Evolutionary conservation across 2,113 vertebrate genomes (phyloP).

Genomic region (Carassius gibelio): DNA sequence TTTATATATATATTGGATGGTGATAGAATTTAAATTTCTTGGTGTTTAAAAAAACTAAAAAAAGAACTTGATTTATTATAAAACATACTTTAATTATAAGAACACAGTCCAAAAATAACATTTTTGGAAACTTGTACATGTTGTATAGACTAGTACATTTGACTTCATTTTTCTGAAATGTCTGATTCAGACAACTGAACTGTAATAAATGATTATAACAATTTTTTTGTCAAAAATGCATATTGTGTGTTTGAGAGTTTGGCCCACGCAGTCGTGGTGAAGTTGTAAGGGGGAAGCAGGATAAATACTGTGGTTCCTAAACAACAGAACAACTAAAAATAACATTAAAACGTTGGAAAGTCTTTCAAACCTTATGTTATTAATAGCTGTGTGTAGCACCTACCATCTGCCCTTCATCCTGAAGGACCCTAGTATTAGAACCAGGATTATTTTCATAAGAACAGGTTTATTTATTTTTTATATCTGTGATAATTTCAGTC

Average conservation of each 20-base stretch:
- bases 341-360: not conserved
- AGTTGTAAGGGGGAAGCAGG: not conserved
- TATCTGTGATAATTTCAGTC: not conserved
- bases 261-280: not conserved
- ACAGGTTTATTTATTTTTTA: not conserved
- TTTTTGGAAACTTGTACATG: not conserved
- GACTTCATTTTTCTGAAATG: too few species aligned
- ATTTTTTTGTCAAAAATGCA: too few species aligned
- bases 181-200: too few species aligned
- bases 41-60: too few species aligned
- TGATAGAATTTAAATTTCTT: too few species aligned
- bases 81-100: not conserved
- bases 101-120: not conserved
- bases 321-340: not conserved
- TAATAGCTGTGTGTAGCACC: not conserved
- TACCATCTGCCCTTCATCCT: not conserved
- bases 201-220: too few species aligned
- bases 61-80: not conserved
- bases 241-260: not conserved
- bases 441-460: not conserved
- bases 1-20: not conserved
- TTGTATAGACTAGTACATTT: too few species aligned
- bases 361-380: not conserved
- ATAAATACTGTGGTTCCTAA: not conserved
- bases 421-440: not conserved